These are phyloP conservation scores for Platycnemis pennipes DNA, from an alignment of 2,888 invertebrate species.

Conservation along the genomic window DNA sequence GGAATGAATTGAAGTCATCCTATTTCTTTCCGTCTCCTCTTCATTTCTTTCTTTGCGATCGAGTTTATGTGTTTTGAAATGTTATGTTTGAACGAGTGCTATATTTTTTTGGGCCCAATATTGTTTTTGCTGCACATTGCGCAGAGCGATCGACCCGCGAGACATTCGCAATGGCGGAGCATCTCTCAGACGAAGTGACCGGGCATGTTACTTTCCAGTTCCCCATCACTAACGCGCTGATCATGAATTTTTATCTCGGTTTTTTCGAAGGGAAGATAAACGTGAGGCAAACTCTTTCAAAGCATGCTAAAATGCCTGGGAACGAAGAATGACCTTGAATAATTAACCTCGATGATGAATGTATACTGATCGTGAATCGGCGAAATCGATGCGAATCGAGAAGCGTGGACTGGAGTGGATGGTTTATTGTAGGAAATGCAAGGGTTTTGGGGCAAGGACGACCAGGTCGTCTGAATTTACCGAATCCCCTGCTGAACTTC, in stretches of 20 bases:
- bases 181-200: not conserved
- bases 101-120: not conserved
- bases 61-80: no score
- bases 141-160: not conserved
- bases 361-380: not conserved
- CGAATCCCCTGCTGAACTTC: not conserved
- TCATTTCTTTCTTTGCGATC: not conserved
- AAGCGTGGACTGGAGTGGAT: not conserved
- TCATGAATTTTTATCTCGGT: not conserved
- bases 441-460: constrained; percentile 33
- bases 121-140: not conserved
- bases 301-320: no score
- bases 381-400: not conserved
- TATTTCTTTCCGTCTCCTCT: not conserved
- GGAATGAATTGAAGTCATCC: not conserved
- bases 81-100: not conserved
- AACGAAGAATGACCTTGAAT: not conserved
- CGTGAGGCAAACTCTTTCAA: no score
- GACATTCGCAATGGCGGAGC: not conserved
- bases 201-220: not conserved
- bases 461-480: not conserved
- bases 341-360: not conserved
- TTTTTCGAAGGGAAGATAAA: no score
- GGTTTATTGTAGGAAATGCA: not conserved
- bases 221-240: not conserved